phyloP scores from a whole-genome alignment of 2,797 vertebrate genomes.

The Premnoplex brunnescens region DNA sequence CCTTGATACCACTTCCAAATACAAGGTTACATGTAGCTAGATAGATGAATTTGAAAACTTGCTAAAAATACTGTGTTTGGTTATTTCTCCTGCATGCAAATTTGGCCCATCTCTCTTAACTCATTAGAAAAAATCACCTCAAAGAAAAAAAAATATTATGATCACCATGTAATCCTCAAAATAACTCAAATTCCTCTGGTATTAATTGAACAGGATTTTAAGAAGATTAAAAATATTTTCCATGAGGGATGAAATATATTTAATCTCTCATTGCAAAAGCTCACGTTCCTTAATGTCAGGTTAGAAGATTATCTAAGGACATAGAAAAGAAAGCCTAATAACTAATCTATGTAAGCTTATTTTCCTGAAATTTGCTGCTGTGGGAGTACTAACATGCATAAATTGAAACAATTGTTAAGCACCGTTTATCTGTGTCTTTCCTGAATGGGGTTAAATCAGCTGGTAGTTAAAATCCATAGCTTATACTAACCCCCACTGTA shows the following conservation, averaged over 20 bases:
- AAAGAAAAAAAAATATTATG: background rate
- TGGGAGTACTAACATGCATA: background rate
- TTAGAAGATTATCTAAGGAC: background rate
- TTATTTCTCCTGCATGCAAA: background rate
- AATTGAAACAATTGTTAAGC: background rate
- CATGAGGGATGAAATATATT: background rate
- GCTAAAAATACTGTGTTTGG: background rate
- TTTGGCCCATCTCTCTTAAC: background rate
- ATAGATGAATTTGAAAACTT: background rate
- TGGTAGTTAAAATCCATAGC: background rate
- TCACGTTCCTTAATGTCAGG: background rate
- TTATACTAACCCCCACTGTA: background rate
- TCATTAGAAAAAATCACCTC: background rate
- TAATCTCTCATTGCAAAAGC: background rate
- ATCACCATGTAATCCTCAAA: background rate
- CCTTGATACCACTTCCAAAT: background rate
- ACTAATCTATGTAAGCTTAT: background rate
- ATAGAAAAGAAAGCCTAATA: background rate
- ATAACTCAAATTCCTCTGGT: background rate
- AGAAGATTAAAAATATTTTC: background rate
- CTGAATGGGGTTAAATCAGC: background rate
- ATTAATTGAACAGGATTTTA: background rate
- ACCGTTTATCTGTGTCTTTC: background rate
- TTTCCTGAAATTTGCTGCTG: background rate
- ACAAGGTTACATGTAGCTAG: background rate